Base-by-base conservation (phyloP, 2,113 vertebrate genomes). In the Crotalus viridis region DNA sequence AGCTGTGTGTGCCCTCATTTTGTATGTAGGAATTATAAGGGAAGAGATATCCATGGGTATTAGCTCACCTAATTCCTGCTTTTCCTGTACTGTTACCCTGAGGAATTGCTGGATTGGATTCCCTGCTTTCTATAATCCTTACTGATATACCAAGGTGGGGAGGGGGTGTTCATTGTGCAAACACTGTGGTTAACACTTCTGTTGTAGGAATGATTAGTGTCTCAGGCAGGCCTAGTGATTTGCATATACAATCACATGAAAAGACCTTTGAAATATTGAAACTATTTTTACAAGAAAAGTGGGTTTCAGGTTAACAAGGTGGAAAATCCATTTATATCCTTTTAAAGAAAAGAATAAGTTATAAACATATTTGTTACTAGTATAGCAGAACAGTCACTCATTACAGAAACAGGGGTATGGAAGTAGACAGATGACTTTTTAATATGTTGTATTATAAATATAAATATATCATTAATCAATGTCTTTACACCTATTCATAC, bases 401-500 rank as follows among this genome's bases (percentile, higher is more conserved):
- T 96, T 95, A 94, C 94, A 94, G 93, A 96, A 97, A 97, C 95
- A 95, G n/a, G 59, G 92, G 61, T 33, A 90, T 94, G 39, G 94
- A 97, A 97, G 96, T 96, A 95, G 93, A 95, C n/a, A 24, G 61
- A 87, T 92, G 61, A 26, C n/a, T 90, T 90, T 69, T 51, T 51
- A 51, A 48, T 52, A 48, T 51, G 12, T 90, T 93, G 94, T 96
- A 52, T 96, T 97, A 56, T 15, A 55, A 15, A 55, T 55, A 86
- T 48, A 87, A 94, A 89, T 96, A 93, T 97, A 96, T 97, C 98
- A 98, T 97, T 98, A 98, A 96, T 91, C 94, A 97, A 95, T 93
- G 95, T 97, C 96, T 97, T 93, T 95, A 97, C 93, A 96, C 94
- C 96, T 97, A 96, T 97, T 97, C 96, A 97, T 91, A 95, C 96